Base-by-base conservation (phyloP, 35 echinoderm and acorn worm genomes). In the Ophioderma brevispina region DNA sequence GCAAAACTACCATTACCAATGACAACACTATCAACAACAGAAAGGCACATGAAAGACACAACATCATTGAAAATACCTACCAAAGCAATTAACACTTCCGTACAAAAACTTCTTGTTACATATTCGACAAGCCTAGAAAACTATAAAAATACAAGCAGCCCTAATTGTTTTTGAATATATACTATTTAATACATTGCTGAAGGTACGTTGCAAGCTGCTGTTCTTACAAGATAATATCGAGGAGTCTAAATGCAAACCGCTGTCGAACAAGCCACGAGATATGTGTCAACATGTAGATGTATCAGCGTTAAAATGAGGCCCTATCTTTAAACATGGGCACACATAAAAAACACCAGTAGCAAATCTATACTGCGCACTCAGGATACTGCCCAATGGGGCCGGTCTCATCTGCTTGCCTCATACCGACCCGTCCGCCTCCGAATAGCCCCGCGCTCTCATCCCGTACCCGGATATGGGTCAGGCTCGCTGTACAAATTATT, bases 291-390 rank as follows among this genome's bases (percentile, higher is more conserved):
- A 70, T 25, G 41, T 25, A 70, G 59, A 70, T 70, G 59, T 70
- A 70, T 70, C 59, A 30, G 28, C 28, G 59, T 25, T 70, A 70
- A 70, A 70, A 70, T 70, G 28, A 25, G n/a, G 59, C 10, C 59
- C 59, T 25, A 70, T 70, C 59, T 70, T 70, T 70, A 70, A 70
- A 70, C 59, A 70, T 70, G 59, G 59, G 59, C 59, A 70, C 59
- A 70, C 59, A 15, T 70, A 30, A 70, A 70, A 70, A 70, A 25
- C 17, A 25, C 59, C 59, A 70, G 28, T 70, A 70, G 6, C 10
- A 70, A 70, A 70, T 70, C 59, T 70, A 70, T 70, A 70, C 59
- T 15, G 28, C n/a, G n/a, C n/a, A n/a, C n/a, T n/a, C n/a, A n/a
- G n/a, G n/a, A 15, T 18, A 70, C 10, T 70, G n/a, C 10, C 59